Evolutionary conservation across 1,140 invertebrate species (phyloP), one percentile per base, ranked within the genome.

Genomic region (Lepidurus arcticus): DNA sequence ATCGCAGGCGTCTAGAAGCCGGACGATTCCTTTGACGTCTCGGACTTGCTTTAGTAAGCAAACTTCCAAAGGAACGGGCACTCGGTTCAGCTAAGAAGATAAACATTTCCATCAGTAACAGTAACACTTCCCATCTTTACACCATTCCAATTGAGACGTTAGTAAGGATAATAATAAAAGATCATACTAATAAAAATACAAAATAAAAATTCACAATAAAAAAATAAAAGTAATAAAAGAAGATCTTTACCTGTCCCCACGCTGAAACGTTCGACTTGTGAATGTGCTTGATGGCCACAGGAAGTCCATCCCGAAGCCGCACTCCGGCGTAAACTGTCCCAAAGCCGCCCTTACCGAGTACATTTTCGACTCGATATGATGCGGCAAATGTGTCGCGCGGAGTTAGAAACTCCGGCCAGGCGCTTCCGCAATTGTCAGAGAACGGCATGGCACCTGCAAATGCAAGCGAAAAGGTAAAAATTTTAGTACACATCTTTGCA

Each of bases 1-100:
- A 82, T 90, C 88, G 82, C 86, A 90, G 82, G 86, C 90, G 79
- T 91, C 90, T 75, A 91, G 81, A 53, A 91, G 83, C 77, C 86
- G 85, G 45, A 91, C 88, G n/a, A 90, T 88, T 73, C 90, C 90
- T n/a, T 85, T 81, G 21, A 90, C 83, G 79, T 88, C 84, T n/a
- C 85, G 83, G 11, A 90, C 88, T 82, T 89, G 87, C 53, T 86
- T 83, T 24, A 92, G 83, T 13, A 92, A 82, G 78, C 85, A 86
- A 34, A 91, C 88, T 84, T 91, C 90, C 81, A 91, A 80, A 6
- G 90, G 90, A 44, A 92, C 86, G 78, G 84, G 82, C 43, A 82
- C 81, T 10, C 85, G 85, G 73, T 86, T 84, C 5, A 87, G 79
- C 85, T 88, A 83, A 81, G 74, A 75, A 82, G 81, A 79, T 80